These are phyloP conservation scores for Mamestra brassicae DNA, from an alignment of 2,888 invertebrate genomes.

Conservation along the genomic window DNA sequence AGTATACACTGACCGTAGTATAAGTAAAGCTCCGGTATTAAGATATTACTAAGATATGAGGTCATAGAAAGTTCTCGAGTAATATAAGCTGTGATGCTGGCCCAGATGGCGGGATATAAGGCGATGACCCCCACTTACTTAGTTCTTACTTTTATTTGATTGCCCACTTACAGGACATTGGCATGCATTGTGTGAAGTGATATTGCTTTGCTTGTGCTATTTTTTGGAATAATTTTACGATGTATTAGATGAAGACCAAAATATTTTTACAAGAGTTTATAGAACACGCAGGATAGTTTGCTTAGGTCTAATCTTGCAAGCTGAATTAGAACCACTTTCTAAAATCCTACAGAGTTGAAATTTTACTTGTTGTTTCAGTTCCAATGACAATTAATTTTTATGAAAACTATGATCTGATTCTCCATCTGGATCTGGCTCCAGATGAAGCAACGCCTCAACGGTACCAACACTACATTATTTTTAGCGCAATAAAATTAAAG, in stretches of 20 bases:
- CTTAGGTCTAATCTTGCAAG: no score
- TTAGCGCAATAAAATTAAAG: no score
- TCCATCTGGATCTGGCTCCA: no score
- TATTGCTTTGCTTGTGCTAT: neutral
- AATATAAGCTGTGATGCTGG: slow-evolving; percentile 76
- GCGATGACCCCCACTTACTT: slow-evolving; percentile 71
- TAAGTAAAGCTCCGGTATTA: slow-evolving; percentile 38
- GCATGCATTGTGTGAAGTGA: slow-evolving; percentile 23
- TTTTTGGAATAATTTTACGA: neutral
- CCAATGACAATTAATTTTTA: no score
- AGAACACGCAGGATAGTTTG: no score
- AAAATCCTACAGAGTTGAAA: no score
- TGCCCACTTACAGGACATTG: slow-evolving; percentile 28
- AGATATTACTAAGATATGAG: slow-evolving; percentile 74
- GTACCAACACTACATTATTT: no score
- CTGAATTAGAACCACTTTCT: no score
- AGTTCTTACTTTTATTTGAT: slow-evolving; percentile 69
- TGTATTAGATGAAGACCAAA: neutral
- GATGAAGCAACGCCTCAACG: no score
- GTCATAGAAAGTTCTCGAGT: slow-evolving; percentile 75
- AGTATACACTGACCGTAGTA: neutral
- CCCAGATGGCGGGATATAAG: slow-evolving; percentile 78
- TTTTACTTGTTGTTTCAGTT: no score
- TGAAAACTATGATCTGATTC: no score
- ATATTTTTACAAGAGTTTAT: neutral